These are phyloP conservation scores for Menidia beryllina DNA, from an alignment of 2,113 vertebrate genomes.

Conservation along the genomic window DNA sequence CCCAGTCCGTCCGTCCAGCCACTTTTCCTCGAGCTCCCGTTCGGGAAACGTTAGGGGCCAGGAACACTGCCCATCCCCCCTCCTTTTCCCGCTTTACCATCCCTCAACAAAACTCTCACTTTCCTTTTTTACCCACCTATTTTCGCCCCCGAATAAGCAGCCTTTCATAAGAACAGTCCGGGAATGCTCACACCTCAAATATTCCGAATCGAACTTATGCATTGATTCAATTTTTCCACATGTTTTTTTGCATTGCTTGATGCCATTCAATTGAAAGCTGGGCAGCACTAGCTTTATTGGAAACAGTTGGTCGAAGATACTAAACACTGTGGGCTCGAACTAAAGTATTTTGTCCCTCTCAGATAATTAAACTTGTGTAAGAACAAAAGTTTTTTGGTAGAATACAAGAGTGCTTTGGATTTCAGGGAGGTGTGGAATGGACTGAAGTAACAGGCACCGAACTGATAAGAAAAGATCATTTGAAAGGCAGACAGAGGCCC, in stretches of 20 bases:
- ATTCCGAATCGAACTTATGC: constrained; percentile 43
- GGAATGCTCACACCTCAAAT: constrained; percentile 47
- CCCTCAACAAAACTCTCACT: constrained; percentile 14
- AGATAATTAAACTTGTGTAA: too few relatives aligned
- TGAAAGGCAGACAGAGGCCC: not conserved
- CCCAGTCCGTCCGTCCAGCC: constrained; percentile 36
- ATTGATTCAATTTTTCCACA: constrained; percentile 51
- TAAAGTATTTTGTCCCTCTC: not conserved
- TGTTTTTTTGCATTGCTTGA: constrained; percentile 6
- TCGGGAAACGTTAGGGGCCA: constrained; percentile 17
- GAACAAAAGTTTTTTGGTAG: too few relatives aligned
- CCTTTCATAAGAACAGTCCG: constrained; percentile 45
- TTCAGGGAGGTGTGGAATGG: too few relatives aligned
- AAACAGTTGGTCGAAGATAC: constrained; percentile 29
- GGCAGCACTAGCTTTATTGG: constrained; percentile 39
- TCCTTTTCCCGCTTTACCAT: not conserved
- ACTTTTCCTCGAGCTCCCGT: constrained; percentile 34
- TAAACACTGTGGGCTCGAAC: not conserved
- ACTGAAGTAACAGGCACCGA: too few relatives aligned
- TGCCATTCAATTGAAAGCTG: constrained; percentile 5
- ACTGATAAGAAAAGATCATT: not conserved
- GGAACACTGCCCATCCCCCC: not conserved
- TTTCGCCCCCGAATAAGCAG: constrained; percentile 60
- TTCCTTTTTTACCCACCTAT: constrained; percentile 1
- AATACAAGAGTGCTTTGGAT: too few relatives aligned